Conservation (phyloP, 2,797 vertebrate genomes). For the Ctenosaura bakeri region DNA sequence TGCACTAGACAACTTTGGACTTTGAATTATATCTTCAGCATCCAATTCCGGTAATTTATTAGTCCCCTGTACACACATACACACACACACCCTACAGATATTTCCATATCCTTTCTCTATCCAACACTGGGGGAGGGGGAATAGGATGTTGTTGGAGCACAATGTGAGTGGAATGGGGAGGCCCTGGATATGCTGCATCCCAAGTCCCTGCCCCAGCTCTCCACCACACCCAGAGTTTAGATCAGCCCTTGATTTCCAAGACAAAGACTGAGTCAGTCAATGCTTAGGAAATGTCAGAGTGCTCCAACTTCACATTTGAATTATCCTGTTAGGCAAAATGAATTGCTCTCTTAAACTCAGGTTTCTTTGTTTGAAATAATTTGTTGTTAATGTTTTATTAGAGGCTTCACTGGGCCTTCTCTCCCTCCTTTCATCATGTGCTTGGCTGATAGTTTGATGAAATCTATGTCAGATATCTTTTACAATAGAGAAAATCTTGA, state of each 20-base stretch:
- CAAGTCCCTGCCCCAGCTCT: not conserved
- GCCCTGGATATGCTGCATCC: not conserved
- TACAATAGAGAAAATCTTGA: conserved; percentile 26
- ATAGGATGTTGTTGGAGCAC: not conserved
- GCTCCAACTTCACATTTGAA: not conserved
- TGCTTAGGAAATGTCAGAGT: not conserved
- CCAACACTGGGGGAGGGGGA: not conserved
- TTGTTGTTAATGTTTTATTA: not conserved
- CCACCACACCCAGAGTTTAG: not conserved
- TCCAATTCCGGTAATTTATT: not conserved
- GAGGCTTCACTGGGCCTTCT: not conserved
- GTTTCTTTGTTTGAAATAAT: conserved; percentile 11
- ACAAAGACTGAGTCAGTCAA: not conserved
- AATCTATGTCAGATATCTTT: conserved; percentile 17
- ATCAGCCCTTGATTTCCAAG: not conserved
- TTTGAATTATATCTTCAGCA: not conserved
- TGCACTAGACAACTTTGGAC: not conserved
- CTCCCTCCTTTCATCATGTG: not conserved
- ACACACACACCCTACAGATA: not conserved
- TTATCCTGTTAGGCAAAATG: conserved; percentile 25
- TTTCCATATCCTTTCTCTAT: not conserved
- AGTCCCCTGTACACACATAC: not conserved
- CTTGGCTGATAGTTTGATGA: conserved; percentile 2
- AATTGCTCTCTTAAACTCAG: not conserved
- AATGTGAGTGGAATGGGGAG: not conserved